phyloP scores from a whole-genome alignment of 2,888 invertebrate genomes.

The Meloe dianella region DNA sequence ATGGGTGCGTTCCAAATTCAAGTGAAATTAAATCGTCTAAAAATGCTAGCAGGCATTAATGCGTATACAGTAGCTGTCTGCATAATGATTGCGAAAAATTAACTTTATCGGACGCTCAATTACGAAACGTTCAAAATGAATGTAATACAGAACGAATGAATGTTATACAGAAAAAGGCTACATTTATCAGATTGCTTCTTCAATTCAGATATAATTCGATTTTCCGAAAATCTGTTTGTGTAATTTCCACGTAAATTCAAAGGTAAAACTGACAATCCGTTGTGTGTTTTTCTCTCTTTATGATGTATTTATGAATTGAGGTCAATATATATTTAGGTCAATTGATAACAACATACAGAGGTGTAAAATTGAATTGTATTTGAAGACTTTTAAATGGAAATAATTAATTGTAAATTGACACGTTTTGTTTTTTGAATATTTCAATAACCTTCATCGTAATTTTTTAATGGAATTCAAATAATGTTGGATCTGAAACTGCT shows the following conservation, averaged over 20 bases:
- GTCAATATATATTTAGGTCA: slow-evolving; percentile 6
- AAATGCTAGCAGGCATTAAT: too few relatives aligned
- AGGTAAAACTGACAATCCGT: background rate
- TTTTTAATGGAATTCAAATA: background rate
- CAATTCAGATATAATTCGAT: too few relatives aligned
- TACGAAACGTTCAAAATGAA: too few relatives aligned
- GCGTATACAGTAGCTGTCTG: too few relatives aligned
- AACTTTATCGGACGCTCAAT: too few relatives aligned
- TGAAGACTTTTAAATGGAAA: slow-evolving; percentile 3
- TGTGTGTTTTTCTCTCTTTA: too few relatives aligned
- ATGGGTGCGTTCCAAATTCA: too few relatives aligned
- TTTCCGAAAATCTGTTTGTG: background rate
- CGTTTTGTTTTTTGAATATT: slow-evolving; percentile 1
- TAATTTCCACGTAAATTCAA: background rate
- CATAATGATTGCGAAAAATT: too few relatives aligned
- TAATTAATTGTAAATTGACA: slow-evolving; percentile 8
- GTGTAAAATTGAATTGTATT: background rate
- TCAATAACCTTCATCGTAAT: background rate
- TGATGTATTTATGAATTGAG: slow-evolving; percentile 6
- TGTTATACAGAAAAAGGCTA: too few relatives aligned
- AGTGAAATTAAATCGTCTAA: too few relatives aligned
- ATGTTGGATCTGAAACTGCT: background rate
- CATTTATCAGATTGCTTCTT: too few relatives aligned
- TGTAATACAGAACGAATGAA: too few relatives aligned
- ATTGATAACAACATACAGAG: slow-evolving; percentile 8